Percentiles rank a stretch among this genome's conserved stretches.
These are phyloP conservation scores for Otolemur crassicaudatus DNA, from an alignment of 2,797 vertebrate genomes.

Conservation along the genomic window DNA sequence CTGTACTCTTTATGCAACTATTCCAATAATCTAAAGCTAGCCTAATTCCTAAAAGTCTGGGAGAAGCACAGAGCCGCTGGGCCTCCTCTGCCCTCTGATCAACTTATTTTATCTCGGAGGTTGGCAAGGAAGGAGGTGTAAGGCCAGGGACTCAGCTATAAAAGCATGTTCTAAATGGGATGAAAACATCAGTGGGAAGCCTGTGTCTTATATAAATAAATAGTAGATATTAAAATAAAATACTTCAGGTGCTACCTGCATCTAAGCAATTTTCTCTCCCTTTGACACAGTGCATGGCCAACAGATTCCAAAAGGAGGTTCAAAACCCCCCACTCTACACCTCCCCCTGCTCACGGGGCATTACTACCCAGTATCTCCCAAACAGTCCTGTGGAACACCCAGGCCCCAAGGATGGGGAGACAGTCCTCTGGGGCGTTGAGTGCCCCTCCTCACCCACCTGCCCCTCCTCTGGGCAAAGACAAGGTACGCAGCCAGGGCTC, in stretches of 20 bases:
- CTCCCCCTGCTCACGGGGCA: not conserved
- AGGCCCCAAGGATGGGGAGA: too few relatives aligned
- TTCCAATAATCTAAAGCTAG: constrained; percentile 6
- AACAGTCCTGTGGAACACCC: not conserved
- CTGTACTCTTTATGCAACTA: not conserved
- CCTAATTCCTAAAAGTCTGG: not conserved
- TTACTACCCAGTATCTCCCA: not conserved
- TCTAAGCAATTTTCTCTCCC: not conserved
- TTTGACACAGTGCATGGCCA: not conserved
- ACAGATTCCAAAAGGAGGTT: not conserved
- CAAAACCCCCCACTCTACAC: not conserved
- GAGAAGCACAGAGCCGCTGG: not conserved
- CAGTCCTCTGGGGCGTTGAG: not conserved
- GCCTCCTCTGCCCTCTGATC: not conserved
- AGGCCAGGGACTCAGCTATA: constrained; percentile 51
- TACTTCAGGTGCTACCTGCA: not conserved
- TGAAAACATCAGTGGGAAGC: constrained; percentile 47
- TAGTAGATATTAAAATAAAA: constrained; percentile 23
- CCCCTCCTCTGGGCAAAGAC: not conserved
- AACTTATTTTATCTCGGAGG: not conserved
- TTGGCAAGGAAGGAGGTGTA: constrained; percentile 45
- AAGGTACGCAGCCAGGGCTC: not conserved
- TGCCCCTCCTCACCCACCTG: not conserved
- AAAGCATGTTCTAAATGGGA: constrained; percentile 41
- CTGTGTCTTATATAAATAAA: constrained; percentile 58